These are phyloP conservation scores for Gymnoscopelus braueri DNA, from an alignment of 2,797 vertebrate species.

Conservation along the genomic window DNA sequence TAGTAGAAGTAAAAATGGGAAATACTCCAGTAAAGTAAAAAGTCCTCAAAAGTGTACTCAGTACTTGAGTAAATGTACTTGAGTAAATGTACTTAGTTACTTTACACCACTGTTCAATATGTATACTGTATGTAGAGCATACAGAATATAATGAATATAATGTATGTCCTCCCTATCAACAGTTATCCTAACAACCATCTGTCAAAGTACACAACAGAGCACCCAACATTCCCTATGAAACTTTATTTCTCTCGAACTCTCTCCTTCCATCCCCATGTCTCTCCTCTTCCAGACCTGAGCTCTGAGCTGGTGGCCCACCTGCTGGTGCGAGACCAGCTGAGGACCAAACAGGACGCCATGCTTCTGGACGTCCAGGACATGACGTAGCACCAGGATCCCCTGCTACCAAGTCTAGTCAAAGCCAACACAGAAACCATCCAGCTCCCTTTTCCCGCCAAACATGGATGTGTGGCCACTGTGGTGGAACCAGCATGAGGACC, in stretches of 20 bases:
- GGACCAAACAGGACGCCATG: slow-evolving; percentile 79
- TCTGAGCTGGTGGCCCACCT: slow-evolving; percentile 76
- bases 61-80: too few species aligned
- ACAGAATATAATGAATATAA: too few species aligned
- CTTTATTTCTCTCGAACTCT: not conserved
- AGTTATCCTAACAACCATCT: too few species aligned
- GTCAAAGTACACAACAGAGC: too few species aligned
- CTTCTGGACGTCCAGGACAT: slow-evolving; percentile 76
- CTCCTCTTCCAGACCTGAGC: slow-evolving; percentile 68
- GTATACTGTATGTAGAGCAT: too few species aligned
- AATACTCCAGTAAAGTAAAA: too few species aligned
- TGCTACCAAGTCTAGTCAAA: not conserved
- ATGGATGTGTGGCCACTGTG: not conserved
- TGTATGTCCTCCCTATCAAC: too few species aligned
- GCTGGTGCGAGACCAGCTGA: slow-evolving; percentile 74
- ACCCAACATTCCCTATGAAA: too few species aligned
- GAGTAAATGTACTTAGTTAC: too few species aligned
- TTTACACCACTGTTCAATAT: too few species aligned
- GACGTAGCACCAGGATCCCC: slow-evolving; percentile 47
- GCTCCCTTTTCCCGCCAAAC: not conserved
- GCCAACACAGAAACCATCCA: not conserved
- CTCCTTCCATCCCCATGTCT: not conserved
- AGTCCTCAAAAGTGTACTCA: too few species aligned
- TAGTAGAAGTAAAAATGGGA: too few species aligned
- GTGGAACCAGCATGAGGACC: slow-evolving; percentile 15